Conservation (phyloP, 2,797 vertebrate species). For the Potorous gilbertii region DNA sequence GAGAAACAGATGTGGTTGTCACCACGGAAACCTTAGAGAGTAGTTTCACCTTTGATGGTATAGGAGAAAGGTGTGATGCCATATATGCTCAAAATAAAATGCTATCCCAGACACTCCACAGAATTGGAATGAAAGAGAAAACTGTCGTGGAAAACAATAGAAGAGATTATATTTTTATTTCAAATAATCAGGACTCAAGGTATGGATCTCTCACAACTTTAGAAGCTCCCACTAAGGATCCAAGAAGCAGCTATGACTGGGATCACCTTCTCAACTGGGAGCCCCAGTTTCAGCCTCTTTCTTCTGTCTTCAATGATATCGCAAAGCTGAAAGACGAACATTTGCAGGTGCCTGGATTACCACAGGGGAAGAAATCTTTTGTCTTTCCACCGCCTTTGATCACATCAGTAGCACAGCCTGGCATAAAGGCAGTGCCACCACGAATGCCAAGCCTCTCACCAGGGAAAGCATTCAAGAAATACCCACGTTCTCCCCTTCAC, state of each 20-base stretch:
- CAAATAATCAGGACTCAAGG: constrained; percentile 77
- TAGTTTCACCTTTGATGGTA: constrained; percentile 82
- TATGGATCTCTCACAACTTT: constrained; percentile 82
- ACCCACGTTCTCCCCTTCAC: constrained; percentile 84
- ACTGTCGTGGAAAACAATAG: constrained; percentile 77
- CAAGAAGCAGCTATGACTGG: constrained; percentile 84
- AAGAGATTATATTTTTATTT: constrained; percentile 81
- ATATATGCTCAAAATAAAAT: constrained; percentile 61
- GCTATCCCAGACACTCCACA: constrained; percentile 75
- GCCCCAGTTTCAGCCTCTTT: constrained; percentile 90
- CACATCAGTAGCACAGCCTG: constrained; percentile 91
- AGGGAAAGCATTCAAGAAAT: constrained; percentile 84
- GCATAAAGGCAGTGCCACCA: constrained; percentile 90
- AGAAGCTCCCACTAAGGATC: constrained; percentile 81
- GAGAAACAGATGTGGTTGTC: constrained; percentile 77
- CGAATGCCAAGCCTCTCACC: constrained; percentile 85
- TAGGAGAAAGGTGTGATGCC: constrained; percentile 78
- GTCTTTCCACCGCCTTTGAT: constrained; percentile 92
- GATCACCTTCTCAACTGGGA: constrained; percentile 90
- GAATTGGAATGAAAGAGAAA: constrained; percentile 76
- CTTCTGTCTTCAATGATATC: constrained; percentile 92
- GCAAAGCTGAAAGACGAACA: constrained; percentile 91
- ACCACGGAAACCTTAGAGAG: constrained; percentile 83
- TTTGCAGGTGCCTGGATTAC: constrained; percentile 80
- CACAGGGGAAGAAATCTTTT: constrained; percentile 85